A percentile compares a stretch with the other conserved stretches of the same genome.
These are phyloP conservation scores for Volucella inanis DNA, from an alignment of 2,888 invertebrate species.

Conservation along the genomic window DNA sequence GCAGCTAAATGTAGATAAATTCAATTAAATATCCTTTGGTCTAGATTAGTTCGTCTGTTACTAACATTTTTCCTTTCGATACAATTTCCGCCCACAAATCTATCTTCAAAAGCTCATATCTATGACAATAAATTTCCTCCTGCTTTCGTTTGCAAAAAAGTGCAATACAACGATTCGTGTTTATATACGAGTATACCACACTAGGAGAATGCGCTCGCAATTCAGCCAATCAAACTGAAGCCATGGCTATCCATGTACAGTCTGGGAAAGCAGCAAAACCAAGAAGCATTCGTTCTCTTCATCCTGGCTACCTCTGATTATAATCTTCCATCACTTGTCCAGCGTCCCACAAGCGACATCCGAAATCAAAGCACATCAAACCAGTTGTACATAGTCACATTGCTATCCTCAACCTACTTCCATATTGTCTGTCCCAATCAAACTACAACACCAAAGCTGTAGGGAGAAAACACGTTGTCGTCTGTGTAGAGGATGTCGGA, in stretches of 20 bases:
- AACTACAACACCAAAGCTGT: constrained; percentile 26
- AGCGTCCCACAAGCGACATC: constrained; percentile 59
- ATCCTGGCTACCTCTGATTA: constrained; percentile 37
- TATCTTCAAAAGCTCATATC: background rate
- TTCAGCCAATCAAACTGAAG: constrained; percentile 67
- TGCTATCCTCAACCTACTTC: background rate
- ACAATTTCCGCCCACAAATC: constrained; percentile 18
- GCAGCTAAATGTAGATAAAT: no score
- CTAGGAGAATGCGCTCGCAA: constrained; percentile 58
- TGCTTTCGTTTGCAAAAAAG: constrained; percentile 13
- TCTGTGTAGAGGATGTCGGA: constrained; percentile 35
- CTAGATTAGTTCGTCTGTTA: no score
- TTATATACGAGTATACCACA: background rate
- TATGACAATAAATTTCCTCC: constrained; percentile 9
- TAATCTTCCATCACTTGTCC: constrained; percentile 71
- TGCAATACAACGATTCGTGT: constrained; percentile 9
- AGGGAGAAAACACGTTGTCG: constrained; percentile 25
- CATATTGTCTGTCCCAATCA: constrained; percentile 64
- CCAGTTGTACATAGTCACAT: constrained; percentile 35
- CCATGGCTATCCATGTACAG: constrained; percentile 53
- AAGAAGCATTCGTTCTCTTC: constrained; percentile 51
- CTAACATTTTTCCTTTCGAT: background rate
- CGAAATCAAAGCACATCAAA: constrained; percentile 68
- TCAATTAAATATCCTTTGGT: no score
- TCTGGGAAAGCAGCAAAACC: constrained; percentile 35